These are phyloP conservation scores for Triplophysa siluroides DNA, from an alignment of 2,113 vertebrate species.

Conservation along the genomic window DNA sequence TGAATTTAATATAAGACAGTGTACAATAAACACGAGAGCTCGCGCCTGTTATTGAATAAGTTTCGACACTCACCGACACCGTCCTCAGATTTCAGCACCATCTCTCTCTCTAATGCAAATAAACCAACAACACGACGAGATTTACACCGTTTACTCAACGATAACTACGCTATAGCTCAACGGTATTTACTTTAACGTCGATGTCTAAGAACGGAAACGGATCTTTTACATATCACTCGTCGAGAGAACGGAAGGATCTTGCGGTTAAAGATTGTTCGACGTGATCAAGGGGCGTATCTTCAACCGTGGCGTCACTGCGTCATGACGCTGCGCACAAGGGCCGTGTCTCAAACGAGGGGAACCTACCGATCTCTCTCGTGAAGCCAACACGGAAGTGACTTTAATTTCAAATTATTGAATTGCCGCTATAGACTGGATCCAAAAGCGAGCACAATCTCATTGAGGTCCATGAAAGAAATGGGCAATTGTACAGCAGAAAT, in stretches of 20 bases:
- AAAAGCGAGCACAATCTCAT: too few relatives aligned
- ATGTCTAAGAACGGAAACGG: background rate
- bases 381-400: too few relatives aligned
- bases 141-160: background rate
- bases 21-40: too few relatives aligned
- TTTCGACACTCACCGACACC: conserved; percentile 74
- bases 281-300: conserved; percentile 64
- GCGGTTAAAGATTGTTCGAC: conserved; percentile 1
- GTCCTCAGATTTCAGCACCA: conserved; percentile 81
- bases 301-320: conserved; percentile 47
- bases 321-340: conserved; percentile 45
- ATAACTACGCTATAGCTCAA: background rate
- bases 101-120: conserved; percentile 45
- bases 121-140: background rate
- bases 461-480: too few relatives aligned
- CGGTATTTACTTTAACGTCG: background rate
- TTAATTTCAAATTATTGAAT: too few relatives aligned
- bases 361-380: too few relatives aligned
- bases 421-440: too few relatives aligned
- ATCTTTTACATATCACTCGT: background rate
- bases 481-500: too few relatives aligned
- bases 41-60: background rate
- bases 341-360: too few relatives aligned
- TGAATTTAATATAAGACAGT: too few relatives aligned
- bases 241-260: background rate